Evolutionary conservation across 2,113 vertebrate species (phyloP).

Genomic region (Budorcas taxicolor): DNA sequence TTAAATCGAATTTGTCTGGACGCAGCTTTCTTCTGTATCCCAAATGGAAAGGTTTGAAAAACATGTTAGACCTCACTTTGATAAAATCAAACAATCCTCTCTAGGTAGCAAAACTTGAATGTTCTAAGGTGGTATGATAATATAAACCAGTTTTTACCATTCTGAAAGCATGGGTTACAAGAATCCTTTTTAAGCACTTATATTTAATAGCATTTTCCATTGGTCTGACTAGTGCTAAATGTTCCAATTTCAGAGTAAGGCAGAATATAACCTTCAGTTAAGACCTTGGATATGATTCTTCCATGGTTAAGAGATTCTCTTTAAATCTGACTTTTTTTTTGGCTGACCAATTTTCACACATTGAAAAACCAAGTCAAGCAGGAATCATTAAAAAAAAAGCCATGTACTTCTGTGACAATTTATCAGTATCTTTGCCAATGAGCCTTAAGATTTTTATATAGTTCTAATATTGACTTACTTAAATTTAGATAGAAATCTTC

Average conservation of each 20-base stretch:
- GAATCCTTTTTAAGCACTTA: constrained; percentile 52
- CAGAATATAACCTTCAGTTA: neutral
- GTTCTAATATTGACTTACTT: constrained; percentile 47
- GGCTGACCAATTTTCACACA: constrained; percentile 34
- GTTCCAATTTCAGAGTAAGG: constrained; percentile 25
- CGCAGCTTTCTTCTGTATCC: constrained; percentile 3
- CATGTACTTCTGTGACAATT: constrained; percentile 48
- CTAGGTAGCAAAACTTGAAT: neutral
- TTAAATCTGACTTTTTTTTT: neutral
- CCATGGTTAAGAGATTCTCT: neutral
- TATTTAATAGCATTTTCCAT: constrained; percentile 29
- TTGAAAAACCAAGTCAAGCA: constrained; percentile 19
- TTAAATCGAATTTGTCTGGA: constrained; percentile 72
- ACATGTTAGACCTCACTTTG: constrained; percentile 31
- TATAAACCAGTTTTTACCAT: neutral
- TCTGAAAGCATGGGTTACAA: constrained; percentile 27
- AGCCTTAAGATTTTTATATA: constrained; percentile 70
- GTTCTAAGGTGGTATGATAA: neutral
- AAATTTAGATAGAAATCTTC: constrained; percentile 26
- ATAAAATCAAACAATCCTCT: neutral
- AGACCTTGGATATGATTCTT: neutral
- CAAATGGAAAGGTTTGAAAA: constrained; percentile 1
- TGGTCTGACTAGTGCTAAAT: neutral
- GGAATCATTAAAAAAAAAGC: constrained; percentile 38
- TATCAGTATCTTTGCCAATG: constrained; percentile 65